These are phyloP conservation scores for Loriculus beryllinus DNA, from an alignment of 2,797 vertebrate species.

Conservation along the genomic window DNA sequence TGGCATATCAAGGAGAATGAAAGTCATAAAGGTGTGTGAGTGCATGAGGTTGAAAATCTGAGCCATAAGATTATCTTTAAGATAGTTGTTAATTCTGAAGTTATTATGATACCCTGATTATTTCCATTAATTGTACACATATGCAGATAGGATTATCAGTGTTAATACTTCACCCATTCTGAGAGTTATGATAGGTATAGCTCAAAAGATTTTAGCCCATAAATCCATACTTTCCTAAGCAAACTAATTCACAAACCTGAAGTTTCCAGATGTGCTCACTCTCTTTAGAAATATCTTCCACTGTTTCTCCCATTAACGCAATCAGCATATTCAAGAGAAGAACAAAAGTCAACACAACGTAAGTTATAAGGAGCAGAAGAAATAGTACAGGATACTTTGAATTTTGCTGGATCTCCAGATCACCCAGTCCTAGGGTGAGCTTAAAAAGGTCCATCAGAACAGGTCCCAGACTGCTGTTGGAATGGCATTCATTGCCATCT, in stretches of 20 bases:
- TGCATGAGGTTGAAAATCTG: not conserved
- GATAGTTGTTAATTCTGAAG: not conserved
- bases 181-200: not conserved
- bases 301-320: constrained; percentile 81
- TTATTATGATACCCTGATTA: not conserved
- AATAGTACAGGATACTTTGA: constrained; percentile 81
- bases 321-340: constrained; percentile 83
- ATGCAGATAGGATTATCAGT: not conserved
- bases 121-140: not conserved
- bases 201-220: not conserved
- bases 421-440: constrained; percentile 80
- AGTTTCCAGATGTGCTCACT: constrained; percentile 82
- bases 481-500: constrained; percentile 23
- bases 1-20: not conserved
- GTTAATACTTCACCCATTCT: not conserved
- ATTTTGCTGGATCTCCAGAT: constrained; percentile 80
- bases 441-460: constrained; percentile 80
- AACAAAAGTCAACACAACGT: constrained; percentile 79
- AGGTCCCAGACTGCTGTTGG: constrained; percentile 74
- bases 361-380: constrained; percentile 79
- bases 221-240: not conserved
- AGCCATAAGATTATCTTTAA: not conserved
- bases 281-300: constrained; percentile 82
- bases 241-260: constrained; percentile 71
- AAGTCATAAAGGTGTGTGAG: not conserved